Base-by-base conservation (phyloP, 2,113 vertebrate genomes). In the Grantiella picta region DNA sequence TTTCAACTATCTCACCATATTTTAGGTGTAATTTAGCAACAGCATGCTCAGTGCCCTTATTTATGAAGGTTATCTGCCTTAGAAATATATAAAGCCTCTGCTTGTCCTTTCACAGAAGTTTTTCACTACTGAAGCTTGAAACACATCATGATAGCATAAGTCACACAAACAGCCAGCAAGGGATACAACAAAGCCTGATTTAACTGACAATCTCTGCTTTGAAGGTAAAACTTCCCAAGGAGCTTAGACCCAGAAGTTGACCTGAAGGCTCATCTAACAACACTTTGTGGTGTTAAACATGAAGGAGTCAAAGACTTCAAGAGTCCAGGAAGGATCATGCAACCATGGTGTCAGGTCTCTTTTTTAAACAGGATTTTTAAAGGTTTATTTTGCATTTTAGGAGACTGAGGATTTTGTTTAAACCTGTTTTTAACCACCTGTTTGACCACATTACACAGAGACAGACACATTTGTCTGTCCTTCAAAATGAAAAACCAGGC, bases 11-110 rank as follows among this genome's bases (percentile, higher is more conserved):
- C 84, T 94, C 70, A 94, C 91, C 84, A 40, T 96, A 95, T 96
- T 96, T 96, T 88, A 91, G 69, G 36, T 86, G 75, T 63, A 96
- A 96, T 96, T 95, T 81, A 93, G 89, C 81, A 96, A 94, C 73
- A 87, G 89, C 69, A 78, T 60, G 59, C 70, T 93, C 75, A 42
- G 47, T 90, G 91, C 54, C 82, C 81, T 95, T 94, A 95, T 91
- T 94, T 94, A 94, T 77, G 81, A 95, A 97, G 92, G 94, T 95
- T 93, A 94, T 89, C 92, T 90, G 40, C 81, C 85, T 82, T 24
- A 66, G 78, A 92, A 92, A 92, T 71, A 89, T 36, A 63, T 52
- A 86, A 95, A 82, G 45, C 42, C 29, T 85, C 80, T 90, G 35
- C 61, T 75, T 71, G 66, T 81, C 92, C 86, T 94, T 86, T 84